Evolutionary conservation across 2,888 invertebrate species (phyloP).

Genomic region (Choristoneura rosaceana): DNA sequence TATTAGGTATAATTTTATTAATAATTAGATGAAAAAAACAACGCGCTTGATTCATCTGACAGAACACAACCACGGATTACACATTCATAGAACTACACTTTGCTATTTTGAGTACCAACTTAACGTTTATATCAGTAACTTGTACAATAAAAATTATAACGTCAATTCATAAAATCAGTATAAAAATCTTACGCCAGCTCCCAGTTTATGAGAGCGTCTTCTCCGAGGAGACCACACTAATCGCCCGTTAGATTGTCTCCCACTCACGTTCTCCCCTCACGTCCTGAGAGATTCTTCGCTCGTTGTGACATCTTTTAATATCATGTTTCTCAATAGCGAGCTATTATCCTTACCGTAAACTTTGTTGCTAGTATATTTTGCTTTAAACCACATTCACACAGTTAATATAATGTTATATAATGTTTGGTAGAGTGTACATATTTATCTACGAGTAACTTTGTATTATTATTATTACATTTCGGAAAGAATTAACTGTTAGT

Average conservation of each 20-base stretch:
- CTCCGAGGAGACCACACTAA: conserved; percentile 33
- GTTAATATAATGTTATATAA: neutral
- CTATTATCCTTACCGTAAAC: conserved; percentile 24
- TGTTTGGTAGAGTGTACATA: neutral
- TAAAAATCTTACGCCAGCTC: conserved; percentile 3
- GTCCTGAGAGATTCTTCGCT: conserved; percentile 31
- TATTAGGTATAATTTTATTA: no score
- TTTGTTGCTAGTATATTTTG: neutral
- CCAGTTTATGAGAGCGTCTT: conserved; percentile 12
- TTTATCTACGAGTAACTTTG: no score
- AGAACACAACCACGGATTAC: no score
- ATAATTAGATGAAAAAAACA: no score
- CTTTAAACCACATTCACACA: neutral
- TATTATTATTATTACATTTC: no score
- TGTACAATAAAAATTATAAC: no score
- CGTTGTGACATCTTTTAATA: conserved; percentile 39
- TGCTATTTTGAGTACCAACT: no score
- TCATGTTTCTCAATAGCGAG: conserved; percentile 33
- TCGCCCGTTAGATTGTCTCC: conserved; percentile 37
- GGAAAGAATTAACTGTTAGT: no score
- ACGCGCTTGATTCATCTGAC: no score
- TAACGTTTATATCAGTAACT: no score
- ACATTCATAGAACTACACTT: no score
- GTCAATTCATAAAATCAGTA: no score
- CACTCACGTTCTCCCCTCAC: conserved; percentile 38